Percentiles rank a stretch among this genome's conserved stretches.
These are phyloP conservation scores for Ceratitis capitata DNA, from an alignment of 1,140 invertebrate genomes.

Conservation along the genomic window DNA sequence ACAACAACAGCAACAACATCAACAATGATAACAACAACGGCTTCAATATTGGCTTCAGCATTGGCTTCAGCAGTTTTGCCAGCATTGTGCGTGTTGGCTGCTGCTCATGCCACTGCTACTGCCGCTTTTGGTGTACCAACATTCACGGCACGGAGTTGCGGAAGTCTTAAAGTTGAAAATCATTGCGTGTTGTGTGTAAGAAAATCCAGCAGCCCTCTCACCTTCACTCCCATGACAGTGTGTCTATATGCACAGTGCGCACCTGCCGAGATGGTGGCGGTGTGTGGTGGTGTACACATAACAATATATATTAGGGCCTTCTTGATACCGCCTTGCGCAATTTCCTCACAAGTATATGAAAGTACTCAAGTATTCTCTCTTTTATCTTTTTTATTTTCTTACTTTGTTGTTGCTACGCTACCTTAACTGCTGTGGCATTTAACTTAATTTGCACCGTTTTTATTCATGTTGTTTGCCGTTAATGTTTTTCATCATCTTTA, in stretches of 20 bases:
- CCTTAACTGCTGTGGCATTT: not conserved
- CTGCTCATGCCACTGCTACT: too few relatives aligned
- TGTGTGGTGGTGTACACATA: too few relatives aligned
- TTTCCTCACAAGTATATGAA: not conserved
- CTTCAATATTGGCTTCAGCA: too few relatives aligned
- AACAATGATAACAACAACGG: too few relatives aligned
- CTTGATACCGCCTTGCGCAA: not conserved
- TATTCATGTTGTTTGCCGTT: not conserved
- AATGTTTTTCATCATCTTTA: constrained; percentile 12
- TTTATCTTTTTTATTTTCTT: too few relatives aligned
- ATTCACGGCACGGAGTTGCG: not conserved
- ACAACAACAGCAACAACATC: too few relatives aligned
- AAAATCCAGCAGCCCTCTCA: not conserved
- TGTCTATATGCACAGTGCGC: not conserved
- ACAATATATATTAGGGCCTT: too few relatives aligned
- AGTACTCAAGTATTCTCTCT: not conserved
- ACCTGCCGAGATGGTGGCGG: not conserved
- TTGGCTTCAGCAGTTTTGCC: not conserved
- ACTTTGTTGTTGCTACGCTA: not conserved
- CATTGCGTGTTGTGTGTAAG: not conserved
- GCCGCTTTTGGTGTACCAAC: not conserved
- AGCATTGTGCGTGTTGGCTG: not conserved
- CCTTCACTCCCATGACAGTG: not conserved
- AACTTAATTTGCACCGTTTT: constrained; percentile 1
- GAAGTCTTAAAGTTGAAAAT: not conserved